Conservation (phyloP, 2,888 invertebrate genomes). For the Pedicia rivosa region DNA sequence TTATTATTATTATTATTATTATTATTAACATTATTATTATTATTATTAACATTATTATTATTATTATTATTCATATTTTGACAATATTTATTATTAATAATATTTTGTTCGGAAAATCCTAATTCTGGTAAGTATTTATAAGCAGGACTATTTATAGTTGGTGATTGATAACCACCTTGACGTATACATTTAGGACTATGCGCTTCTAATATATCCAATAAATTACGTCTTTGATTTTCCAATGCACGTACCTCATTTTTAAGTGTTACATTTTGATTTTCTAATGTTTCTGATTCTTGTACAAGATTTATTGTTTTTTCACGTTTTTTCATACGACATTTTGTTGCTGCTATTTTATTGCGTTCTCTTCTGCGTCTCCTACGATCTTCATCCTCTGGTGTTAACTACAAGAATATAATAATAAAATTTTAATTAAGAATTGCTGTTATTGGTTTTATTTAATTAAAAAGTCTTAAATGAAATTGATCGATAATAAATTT, state of each 20-base stretch:
- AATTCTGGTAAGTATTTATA: conserved; percentile 25
- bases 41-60: conserved; percentile 11
- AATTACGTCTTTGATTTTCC: conserved; percentile 59
- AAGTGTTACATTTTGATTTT: conserved; percentile 69
- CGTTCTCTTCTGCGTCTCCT: conserved; percentile 71
- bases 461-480: neutral
- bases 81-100: conserved; percentile 12
- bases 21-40: conserved; percentile 15
- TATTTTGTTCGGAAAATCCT: conserved; percentile 19
- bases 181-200: conserved; percentile 57
- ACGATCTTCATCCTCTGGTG: conserved; percentile 83
- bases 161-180: conserved; percentile 23
- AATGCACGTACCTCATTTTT: conserved; percentile 70
- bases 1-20: conserved; percentile 14
- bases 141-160: conserved; percentile 26
- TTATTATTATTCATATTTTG: conserved; percentile 11
- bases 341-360: conserved; percentile 89
- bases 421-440: conserved; percentile 10
- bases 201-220: conserved; percentile 61
- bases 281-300: conserved; percentile 70
- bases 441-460: no score
- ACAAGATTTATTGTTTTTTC: conserved; percentile 75
- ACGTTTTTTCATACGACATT: conserved; percentile 85
- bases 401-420: conserved; percentile 46
- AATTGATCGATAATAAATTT: neutral